phyloP scores from a whole-genome alignment of 2,888 invertebrate species.

The Adineta ricciae region DNA sequence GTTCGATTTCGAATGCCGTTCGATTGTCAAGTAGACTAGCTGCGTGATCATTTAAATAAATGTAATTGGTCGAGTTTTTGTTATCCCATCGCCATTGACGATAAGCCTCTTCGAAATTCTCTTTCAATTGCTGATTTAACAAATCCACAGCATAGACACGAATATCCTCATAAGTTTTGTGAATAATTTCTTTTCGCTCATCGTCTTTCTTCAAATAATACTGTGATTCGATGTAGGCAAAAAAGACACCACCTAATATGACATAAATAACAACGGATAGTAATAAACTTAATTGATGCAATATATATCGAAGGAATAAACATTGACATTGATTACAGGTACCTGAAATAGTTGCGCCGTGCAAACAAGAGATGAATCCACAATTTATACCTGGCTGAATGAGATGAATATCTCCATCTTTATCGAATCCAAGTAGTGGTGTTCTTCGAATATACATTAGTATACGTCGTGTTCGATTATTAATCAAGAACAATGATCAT shows the following conservation, averaged over 20 bases:
- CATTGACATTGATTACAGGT: neutral
- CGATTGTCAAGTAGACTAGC: neutral
- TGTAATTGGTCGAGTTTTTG: neutral
- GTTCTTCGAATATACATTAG: neutral
- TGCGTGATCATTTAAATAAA: neutral
- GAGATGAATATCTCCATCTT: neutral
- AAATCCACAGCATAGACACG: neutral
- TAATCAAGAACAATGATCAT: neutral
- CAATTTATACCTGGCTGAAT: neutral
- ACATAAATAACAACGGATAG: neutral
- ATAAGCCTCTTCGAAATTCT: neutral
- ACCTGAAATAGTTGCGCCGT: neutral
- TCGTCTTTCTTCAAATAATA: neutral
- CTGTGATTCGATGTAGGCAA: neutral
- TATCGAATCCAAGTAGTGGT: neutral
- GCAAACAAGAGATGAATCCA: too few species aligned
- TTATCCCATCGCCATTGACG: neutral
- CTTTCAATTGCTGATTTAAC: neutral
- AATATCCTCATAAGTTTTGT: neutral
- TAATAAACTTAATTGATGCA: neutral
- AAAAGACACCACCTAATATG: neutral
- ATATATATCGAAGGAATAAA: neutral
- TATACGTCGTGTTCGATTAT: neutral
- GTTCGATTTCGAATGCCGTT: neutral
- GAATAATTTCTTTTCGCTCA: neutral